These are phyloP conservation scores for Chloroclystis v-ata DNA, from an alignment of 2,888 invertebrate genomes.

Conservation along the genomic window DNA sequence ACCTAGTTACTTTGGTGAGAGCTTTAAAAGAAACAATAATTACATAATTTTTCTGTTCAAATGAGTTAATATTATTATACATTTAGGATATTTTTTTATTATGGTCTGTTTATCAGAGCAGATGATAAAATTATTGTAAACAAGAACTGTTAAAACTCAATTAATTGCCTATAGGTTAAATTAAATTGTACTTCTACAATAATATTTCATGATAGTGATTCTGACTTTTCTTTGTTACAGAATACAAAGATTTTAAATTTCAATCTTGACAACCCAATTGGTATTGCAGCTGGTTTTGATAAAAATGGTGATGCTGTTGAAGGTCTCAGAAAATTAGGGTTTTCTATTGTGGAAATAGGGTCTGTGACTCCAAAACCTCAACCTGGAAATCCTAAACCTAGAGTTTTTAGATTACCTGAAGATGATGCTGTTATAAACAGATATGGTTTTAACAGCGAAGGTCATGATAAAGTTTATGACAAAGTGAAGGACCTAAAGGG, in stretches of 20 bases:
- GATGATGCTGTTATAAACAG: slow-evolving; percentile 96
- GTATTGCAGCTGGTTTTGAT: slow-evolving; percentile 99
- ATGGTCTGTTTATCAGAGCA: no score
- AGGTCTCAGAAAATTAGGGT: slow-evolving; percentile 90
- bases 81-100: no score
- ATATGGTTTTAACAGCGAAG: slow-evolving; percentile 95
- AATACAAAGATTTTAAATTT: slow-evolving; percentile 84
- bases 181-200: no score
- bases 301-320: slow-evolving; percentile 95
- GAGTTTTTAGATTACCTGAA: slow-evolving; percentile 91
- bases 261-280: slow-evolving; percentile 91
- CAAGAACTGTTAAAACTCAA: no score
- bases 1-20: background rate
- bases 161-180: no score
- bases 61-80: no score
- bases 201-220: background rate
- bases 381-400: slow-evolving; percentile 93
- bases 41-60: no score
- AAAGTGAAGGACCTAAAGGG: slow-evolving; percentile 79
- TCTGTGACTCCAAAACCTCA: slow-evolving; percentile 97
- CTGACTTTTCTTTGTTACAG: slow-evolving; percentile 59
- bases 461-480: slow-evolving; percentile 85
- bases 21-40: background rate
- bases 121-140: no score
- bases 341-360: slow-evolving; percentile 97